Base-by-base conservation (phyloP, 2,888 invertebrate species). In the Blera fallax region DNA sequence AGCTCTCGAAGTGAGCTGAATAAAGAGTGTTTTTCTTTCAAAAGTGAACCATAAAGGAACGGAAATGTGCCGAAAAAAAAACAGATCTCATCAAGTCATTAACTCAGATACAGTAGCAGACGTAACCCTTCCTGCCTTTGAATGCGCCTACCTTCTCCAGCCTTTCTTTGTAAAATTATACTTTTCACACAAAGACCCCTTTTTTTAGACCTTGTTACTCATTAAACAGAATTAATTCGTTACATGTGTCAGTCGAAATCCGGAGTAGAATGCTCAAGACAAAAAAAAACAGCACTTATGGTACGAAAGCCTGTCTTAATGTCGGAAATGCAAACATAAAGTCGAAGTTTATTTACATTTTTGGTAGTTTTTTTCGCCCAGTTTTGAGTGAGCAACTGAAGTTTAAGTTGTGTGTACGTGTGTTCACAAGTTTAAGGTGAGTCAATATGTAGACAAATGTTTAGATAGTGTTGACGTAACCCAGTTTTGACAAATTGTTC, bases 41-140 rank as follows among this genome's bases (percentile, higher is more conserved):
- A 43, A 45, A 18, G 45, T 58, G 14, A 32, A 45, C 58, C 58
- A 48, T 14, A 58, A 70, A 58, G 70, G 45, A 70, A 58, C 70
- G 70, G 70, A 70, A 70, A 58, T 56, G 54, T 56, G 56, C 56
- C 56, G 69, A 45, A 69, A 69, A 45, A 58, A 24, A 69, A 69
- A 45, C 45, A 24, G 45, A 70, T 48, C 18, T 70, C 45, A 34
- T 58, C 45, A 58, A 56, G 56, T 70, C 70, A 70, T 70, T 70
- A 70, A 45, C 70, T 48, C 70, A 34, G 18, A 29, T 56, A 32
- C 69, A 45, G 69, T 56, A 56, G 69, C 56, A 21, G 21, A 40
- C n/a, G 50, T 29, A 54, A 56, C 43, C 54, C 56, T 69, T 37
- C 56, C 27, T 54, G 27, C 37, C 11, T 29, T 40, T 7, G 29